Base-by-base conservation (phyloP, 2,797 vertebrate genomes). In the Acridotheres tristis region DNA sequence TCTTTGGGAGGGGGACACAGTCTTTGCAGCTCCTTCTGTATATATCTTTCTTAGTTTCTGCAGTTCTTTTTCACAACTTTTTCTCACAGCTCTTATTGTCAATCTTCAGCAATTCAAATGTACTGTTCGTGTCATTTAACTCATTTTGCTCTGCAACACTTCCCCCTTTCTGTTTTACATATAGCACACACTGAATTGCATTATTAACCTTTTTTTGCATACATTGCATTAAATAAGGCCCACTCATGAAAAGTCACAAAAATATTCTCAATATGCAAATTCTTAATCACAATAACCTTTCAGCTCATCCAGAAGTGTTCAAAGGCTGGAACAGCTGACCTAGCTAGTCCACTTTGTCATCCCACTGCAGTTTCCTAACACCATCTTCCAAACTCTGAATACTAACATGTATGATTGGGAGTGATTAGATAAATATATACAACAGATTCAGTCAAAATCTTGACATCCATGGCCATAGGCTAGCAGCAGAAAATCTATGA, bases 341-440 rank as follows among this genome's bases (percentile, higher is more conserved):
- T 32, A 54, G 22, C 21, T 3, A 2, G 16, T 26, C 29, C 0
- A 0, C 13, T 26, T 51, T 40, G 9, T 26, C 22, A n/a, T 26
- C 16, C 30, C 22, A 54, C 30, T 10, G 16, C 29, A 54, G 9
- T 71, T 20, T 71, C 12, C 17, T 71, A 71, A 25, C 50, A n/a
- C 16, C 22, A 42, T 71, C 38, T 42, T 54, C 30, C 17, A 42
- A 5, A 13, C 20, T 54, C 38, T 71, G 67, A n/a, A 42, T 54
- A 5, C 16, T 7, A 15, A 9, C 16, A 54, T 32, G 5, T 9
- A 7, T 69, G 9, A 19, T 42, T 53, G 29, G 54, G 29, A 53
- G 5, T 23, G 29, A 62, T 42, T 20, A 22, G 38, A 42, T 18
- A 32, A 53, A 42, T 53, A 40, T 16, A 32, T 14, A 32, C 16